phyloP scores from a whole-genome alignment of 2,888 invertebrate species.

The Drosophila siamana region DNA sequence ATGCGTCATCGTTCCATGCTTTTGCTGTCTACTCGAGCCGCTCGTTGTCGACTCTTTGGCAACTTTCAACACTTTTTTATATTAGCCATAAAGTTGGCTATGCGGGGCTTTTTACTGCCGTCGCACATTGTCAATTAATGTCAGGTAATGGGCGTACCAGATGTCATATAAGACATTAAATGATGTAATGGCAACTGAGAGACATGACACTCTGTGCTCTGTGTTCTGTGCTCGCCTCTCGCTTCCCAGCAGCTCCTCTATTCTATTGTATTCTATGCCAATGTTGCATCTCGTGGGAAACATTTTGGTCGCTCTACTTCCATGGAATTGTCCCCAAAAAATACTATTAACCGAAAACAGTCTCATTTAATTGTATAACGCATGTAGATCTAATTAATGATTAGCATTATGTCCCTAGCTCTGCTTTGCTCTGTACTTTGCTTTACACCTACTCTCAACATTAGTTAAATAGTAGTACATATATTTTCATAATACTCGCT shows the following conservation, averaged over 20 bases:
- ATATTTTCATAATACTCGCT: background rate
- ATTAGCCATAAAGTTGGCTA: constrained; percentile 45
- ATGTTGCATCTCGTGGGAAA: constrained; percentile 53
- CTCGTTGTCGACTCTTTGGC: constrained; percentile 23
- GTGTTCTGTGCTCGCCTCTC: background rate
- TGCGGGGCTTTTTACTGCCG: constrained; percentile 45
- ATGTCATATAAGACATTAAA: constrained; percentile 57
- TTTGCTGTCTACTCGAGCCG: background rate
- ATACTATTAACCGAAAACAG: constrained; percentile 13
- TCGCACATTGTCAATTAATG: constrained; percentile 63
- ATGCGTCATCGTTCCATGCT: constrained; percentile 26
- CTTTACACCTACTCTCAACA: background rate
- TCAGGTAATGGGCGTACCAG: constrained; percentile 59
- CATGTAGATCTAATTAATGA: constrained; percentile 51
- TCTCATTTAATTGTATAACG: constrained; percentile 34
- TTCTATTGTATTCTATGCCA: constrained; percentile 4
- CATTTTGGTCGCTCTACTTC: constrained; percentile 33
- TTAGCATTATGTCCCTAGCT: constrained; percentile 28
- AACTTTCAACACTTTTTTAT: constrained; percentile 55
- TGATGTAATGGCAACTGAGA: constrained; percentile 44
- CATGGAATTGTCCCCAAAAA: constrained; percentile 27
- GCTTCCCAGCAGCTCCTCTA: background rate
- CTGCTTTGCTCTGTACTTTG: background rate
- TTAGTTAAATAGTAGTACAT: constrained; percentile 1
- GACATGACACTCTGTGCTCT: background rate